Percentiles rank a stretch among this genome's conserved stretches.
These are phyloP conservation scores for Chitala chitala DNA, from an alignment of 2,113 vertebrate genomes.

Conservation along the genomic window DNA sequence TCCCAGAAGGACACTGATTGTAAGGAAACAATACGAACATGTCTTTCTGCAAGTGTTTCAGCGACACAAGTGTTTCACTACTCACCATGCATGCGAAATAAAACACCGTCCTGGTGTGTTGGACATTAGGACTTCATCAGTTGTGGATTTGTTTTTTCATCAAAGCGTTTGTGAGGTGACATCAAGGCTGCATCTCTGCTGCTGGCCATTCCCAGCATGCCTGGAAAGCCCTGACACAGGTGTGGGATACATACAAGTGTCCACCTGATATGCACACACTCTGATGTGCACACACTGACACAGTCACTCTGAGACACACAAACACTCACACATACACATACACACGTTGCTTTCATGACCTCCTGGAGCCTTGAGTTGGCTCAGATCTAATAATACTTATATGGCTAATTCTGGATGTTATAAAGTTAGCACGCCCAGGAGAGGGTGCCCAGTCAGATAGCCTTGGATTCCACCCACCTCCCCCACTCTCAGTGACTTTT, in stretches of 20 bases:
- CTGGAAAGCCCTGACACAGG: not conserved
- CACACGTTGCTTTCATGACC: too few relatives aligned
- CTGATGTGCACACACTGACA: not conserved
- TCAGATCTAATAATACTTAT: too few relatives aligned
- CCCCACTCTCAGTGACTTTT: too few relatives aligned
- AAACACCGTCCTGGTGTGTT: too few relatives aligned
- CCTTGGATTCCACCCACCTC: too few relatives aligned
- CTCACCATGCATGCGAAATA: too few relatives aligned
- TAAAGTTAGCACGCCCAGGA: too few relatives aligned
- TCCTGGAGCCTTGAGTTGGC: too few relatives aligned
- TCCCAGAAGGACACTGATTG: not conserved
- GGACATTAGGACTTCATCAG: too few relatives aligned
- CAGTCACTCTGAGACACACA: not conserved
- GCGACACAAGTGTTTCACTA: not conserved
- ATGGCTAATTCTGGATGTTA: too few relatives aligned
- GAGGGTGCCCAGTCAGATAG: too few relatives aligned
- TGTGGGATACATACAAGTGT: not conserved
- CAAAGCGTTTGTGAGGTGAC: not conserved
- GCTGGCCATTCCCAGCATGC: not conserved
- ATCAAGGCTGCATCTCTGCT: not conserved
- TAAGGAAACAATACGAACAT: not conserved
- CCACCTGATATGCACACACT: not conserved
- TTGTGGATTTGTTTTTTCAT: not conserved
- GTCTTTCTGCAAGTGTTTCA: not conserved
- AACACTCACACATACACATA: not conserved